Evolutionary conservation across 1,140 invertebrate species (phyloP), one percentile per base, ranked within the genome.

Genomic region (Lepidurus apus): DNA sequence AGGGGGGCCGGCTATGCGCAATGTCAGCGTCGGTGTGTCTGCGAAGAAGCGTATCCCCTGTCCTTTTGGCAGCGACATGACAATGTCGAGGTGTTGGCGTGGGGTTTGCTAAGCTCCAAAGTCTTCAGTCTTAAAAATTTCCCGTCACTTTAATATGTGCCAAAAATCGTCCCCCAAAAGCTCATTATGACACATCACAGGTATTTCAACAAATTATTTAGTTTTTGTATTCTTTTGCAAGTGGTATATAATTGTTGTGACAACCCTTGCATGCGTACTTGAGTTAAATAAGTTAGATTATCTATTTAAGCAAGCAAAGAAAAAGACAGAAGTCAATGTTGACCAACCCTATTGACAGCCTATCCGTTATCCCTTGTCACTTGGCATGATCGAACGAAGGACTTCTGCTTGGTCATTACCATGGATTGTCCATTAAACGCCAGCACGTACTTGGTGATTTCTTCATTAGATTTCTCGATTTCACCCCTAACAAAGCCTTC

Each of bases 81-180:
- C 53, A 65, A 65, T 65, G 53, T 65, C 53, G 53, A n/a, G 53
- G 53, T 65, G 53, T 65, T 65, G 53, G 53, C 53, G 53, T 65
- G 53, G 21, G n/a, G 53, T 65, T 65, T 65, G 53, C 53, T 13
- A 65, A 65, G 53, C 53, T 65, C 53, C 21, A 65, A 65, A 21
- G n/a, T 65, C 21, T n/a, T 65, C 53, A 65, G 53, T 65, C 53
- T 65, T 65, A 21, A 65, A 65, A 65, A 65, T 65, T 65, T 65
- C 53, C 17, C 53, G 53, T n/a, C 6, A 1, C 53, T 65, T 65
- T 21, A 1, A 6, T 21, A 47, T 47, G 45, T 10, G 45, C 10
- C 5, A 7, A 13, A 21, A 65, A n/a, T 7, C 53, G 7, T 65
- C 53, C 21, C 8, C 10, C 7, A 4, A 7, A n/a, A 7, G 0